phyloP scores from a whole-genome alignment of 2,113 vertebrate genomes.

The Hiodon alosoides region DNA sequence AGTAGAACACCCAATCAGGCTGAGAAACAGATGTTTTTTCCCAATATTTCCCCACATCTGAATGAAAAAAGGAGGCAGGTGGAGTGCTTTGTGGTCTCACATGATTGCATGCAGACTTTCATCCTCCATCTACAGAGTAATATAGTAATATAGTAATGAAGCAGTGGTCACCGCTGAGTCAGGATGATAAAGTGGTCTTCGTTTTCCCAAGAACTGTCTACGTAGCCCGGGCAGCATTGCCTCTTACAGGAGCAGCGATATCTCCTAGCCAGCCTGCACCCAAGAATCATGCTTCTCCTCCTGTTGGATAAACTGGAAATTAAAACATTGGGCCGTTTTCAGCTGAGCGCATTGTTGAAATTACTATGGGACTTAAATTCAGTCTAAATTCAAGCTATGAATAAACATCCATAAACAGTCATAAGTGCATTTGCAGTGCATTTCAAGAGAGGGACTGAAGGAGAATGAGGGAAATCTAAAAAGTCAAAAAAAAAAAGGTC shows the following conservation, averaged over 20 bases:
- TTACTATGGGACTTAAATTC: not conserved
- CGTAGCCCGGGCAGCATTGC: too few species aligned
- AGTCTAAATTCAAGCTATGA: not conserved
- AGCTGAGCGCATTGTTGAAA: not conserved
- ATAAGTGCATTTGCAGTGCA: not conserved
- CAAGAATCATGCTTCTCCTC: not conserved
- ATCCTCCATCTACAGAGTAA: slow-evolving; percentile 9
- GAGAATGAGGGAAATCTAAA: slow-evolving; percentile 9
- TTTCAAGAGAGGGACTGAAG: not conserved
- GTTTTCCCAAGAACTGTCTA: not conserved
- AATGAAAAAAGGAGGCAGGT: too few species aligned
- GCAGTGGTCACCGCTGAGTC: not conserved
- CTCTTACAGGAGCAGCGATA: not conserved
- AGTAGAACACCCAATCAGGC: slow-evolving; percentile 33
- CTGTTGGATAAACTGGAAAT: not conserved
- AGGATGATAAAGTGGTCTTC: not conserved
- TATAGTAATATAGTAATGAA: not conserved
- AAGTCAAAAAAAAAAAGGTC: too few species aligned
- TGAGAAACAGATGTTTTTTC: not conserved
- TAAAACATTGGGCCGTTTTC: not conserved
- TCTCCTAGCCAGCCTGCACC: not conserved
- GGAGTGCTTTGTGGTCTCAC: slow-evolving; percentile 25
- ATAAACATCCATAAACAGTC: not conserved
- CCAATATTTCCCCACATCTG: too few species aligned
- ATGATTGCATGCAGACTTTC: slow-evolving; percentile 56